These are phyloP conservation scores for Volucella zonaria DNA, from an alignment of 2,888 invertebrate species.

Conservation along the genomic window DNA sequence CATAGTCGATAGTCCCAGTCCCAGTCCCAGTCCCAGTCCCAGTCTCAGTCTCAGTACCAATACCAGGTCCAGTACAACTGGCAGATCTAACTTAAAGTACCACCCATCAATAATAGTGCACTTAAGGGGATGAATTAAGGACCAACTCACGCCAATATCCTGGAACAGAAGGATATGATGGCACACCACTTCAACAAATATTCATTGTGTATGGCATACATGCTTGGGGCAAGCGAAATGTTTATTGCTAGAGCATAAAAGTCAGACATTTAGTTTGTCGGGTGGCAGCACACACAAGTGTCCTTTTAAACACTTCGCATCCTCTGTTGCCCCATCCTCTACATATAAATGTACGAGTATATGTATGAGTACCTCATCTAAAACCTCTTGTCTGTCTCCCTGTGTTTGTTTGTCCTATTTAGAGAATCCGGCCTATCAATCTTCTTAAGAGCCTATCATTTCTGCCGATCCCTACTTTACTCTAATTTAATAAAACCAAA, in stretches of 20 bases:
- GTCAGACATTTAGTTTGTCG: constrained; percentile 63
- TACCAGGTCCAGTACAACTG: too few relatives aligned
- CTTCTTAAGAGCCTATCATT: constrained; percentile 53
- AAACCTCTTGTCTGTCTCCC: too few relatives aligned
- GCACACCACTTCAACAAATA: constrained; percentile 68
- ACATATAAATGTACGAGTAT: too few relatives aligned
- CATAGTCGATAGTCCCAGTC: too few relatives aligned
- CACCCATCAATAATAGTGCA: constrained; percentile 72
- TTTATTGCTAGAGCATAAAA: constrained; percentile 71
- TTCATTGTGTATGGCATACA: constrained; percentile 73
- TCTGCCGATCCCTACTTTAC: constrained; percentile 16
- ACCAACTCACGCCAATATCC: constrained; percentile 41
- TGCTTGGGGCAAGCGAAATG: constrained; percentile 69
- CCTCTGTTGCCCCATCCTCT: not conserved
- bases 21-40: too few relatives aligned
- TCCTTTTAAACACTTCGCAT: constrained; percentile 58
- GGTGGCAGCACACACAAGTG: constrained; percentile 62
- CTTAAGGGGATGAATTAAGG: constrained; percentile 71
- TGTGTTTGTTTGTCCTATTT: not conserved
- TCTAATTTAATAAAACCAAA: constrained; percentile 57
- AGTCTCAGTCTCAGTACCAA: too few relatives aligned
- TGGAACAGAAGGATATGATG: constrained; percentile 58
- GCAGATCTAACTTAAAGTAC: not conserved
- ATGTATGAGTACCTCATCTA: too few relatives aligned
- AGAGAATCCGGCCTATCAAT: constrained; percentile 49